phyloP scores from a whole-genome alignment of 2,113 vertebrate genomes.

The Ammodramus savannarum region DNA sequence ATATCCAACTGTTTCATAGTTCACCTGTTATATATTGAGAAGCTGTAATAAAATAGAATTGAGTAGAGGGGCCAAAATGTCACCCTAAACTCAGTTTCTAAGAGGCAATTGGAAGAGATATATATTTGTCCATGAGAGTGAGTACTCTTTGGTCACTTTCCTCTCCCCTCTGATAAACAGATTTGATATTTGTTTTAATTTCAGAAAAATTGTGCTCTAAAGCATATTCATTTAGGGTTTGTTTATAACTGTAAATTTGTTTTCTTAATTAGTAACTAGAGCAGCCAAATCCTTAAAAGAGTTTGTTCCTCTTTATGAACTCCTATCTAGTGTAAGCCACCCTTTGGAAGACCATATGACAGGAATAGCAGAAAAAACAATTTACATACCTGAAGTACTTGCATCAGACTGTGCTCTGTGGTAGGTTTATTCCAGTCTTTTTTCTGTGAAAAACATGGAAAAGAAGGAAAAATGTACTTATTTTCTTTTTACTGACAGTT shows the following conservation, averaged over 20 bases:
- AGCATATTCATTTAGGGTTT: neutral
- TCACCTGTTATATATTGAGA: neutral
- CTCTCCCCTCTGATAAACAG: neutral
- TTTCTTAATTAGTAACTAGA: neutral
- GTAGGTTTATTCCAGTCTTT: neutral
- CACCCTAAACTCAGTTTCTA: neutral
- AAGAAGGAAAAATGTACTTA: neutral
- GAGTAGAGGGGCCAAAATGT: neutral
- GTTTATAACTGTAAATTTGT: neutral
- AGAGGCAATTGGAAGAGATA: neutral
- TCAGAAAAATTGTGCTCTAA: neutral
- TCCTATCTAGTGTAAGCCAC: neutral
- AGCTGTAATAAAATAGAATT: neutral
- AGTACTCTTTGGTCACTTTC: neutral
- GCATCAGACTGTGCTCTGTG: neutral
- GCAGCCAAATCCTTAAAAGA: neutral
- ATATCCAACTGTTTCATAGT: neutral
- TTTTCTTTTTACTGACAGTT: neutral
- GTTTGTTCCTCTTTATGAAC: neutral
- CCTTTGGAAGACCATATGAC: neutral
- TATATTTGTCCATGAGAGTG: neutral
- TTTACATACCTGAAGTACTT: neutral
- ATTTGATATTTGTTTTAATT: neutral
- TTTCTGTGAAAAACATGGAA: neutral
- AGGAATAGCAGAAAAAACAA: neutral